Evolutionary conservation across 2,797 vertebrate species (phyloP).

Genomic region (Prunella strophiata): DNA sequence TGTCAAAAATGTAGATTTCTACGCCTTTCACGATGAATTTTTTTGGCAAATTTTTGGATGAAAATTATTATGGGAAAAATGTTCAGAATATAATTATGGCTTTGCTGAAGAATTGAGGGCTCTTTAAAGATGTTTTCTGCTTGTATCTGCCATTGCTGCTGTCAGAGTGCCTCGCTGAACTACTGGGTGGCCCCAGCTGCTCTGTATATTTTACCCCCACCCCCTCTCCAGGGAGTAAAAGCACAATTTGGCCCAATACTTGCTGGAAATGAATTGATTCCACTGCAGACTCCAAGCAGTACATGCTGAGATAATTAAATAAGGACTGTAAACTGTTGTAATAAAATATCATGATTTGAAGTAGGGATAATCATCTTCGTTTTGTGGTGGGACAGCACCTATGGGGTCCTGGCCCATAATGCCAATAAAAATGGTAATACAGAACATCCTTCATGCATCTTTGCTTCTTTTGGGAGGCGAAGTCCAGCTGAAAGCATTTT

Average conservation of each 20-base stretch:
- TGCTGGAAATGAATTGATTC: slow-evolving; percentile 47
- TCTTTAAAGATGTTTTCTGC: slow-evolving; percentile 50
- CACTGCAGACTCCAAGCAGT: slow-evolving; percentile 1
- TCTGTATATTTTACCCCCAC: slow-evolving; percentile 35
- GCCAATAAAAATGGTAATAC: background rate
- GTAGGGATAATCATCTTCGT: background rate
- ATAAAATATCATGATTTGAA: slow-evolving; percentile 31
- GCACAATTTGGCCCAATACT: slow-evolving; percentile 34
- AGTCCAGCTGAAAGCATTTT: slow-evolving; percentile 39
- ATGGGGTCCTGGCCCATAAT: background rate
- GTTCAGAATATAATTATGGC: slow-evolving; percentile 67
- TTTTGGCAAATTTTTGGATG: slow-evolving; percentile 79
- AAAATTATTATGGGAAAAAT: slow-evolving; percentile 72
- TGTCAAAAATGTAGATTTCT: slow-evolving; percentile 82
- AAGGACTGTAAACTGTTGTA: slow-evolving; percentile 32
- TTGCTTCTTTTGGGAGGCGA: background rate
- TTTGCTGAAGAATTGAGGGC: slow-evolving; percentile 45
- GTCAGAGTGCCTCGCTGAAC: background rate
- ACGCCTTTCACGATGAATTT: slow-evolving; percentile 77
- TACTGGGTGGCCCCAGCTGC: slow-evolving; percentile 58
- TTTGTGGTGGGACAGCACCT: slow-evolving; percentile 46
- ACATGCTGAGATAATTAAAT: slow-evolving; percentile 54
- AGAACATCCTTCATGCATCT: background rate
- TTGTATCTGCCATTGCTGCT: slow-evolving; percentile 43
- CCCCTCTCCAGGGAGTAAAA: slow-evolving; percentile 37